Conservation (phyloP, 2,797 vertebrate genomes). For the Molossus alvarezi region DNA sequence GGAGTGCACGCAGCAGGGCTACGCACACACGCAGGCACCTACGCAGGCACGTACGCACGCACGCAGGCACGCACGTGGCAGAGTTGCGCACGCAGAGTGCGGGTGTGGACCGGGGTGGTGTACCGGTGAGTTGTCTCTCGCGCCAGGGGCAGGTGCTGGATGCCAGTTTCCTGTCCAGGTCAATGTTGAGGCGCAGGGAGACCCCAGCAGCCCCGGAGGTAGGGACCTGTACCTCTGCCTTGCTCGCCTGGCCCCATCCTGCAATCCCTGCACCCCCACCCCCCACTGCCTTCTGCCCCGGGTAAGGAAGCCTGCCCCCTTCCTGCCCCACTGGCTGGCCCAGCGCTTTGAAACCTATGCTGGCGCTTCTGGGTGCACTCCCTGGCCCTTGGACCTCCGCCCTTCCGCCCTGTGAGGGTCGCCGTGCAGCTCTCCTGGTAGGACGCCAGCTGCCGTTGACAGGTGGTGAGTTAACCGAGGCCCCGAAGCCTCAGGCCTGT, state of each 20-base stretch:
- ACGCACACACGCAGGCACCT: not conserved
- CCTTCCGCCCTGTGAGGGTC: not conserved
- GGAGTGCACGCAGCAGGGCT: not conserved
- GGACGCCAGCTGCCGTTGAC: not conserved
- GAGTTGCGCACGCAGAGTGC: not conserved
- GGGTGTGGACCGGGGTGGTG: not conserved
- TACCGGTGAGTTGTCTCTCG: not conserved
- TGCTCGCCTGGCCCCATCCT: accelerated
- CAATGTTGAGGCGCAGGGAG: not conserved
- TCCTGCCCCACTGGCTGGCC: too few species aligned
- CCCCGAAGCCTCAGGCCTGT: accelerated
- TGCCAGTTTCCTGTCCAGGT: not conserved
- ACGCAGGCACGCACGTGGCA: not conserved
- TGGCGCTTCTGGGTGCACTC: accelerated
- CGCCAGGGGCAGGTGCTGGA: not conserved
- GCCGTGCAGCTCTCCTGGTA: accelerated
- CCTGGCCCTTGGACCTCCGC: not conserved
- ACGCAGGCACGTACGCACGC: not conserved
- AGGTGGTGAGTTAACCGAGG: not conserved
- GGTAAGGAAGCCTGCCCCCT: not conserved
- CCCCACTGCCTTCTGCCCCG: not conserved
- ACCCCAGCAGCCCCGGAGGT: accelerated
- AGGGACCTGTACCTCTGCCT: accelerated
- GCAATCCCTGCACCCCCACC: too few species aligned
- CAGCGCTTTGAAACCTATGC: not conserved